These are phyloP conservation scores for Drosophila saltans DNA, from an alignment of 1,140 invertebrate species.

Conservation along the genomic window DNA sequence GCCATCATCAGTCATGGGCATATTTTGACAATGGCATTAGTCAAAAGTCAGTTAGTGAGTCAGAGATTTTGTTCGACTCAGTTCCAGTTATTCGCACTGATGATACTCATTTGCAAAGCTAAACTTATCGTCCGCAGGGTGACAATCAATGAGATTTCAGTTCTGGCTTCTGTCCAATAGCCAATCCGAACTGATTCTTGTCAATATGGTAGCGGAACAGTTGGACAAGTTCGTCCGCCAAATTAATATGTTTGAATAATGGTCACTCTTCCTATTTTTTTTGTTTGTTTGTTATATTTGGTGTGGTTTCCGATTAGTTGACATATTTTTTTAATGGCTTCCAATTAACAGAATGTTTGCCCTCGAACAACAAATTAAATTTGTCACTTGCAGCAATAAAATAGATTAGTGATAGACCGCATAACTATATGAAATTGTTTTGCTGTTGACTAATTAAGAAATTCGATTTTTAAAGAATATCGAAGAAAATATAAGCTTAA, in stretches of 20 bases:
- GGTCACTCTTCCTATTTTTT: background rate
- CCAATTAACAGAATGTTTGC: constrained; percentile 52
- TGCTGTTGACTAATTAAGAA: no score
- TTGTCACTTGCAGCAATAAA: constrained; percentile 60
- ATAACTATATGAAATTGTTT: no score
- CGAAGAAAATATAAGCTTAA: no score
- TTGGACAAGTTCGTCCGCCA: background rate
- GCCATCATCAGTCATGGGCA: constrained; percentile 73
- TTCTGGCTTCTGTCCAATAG: constrained; percentile 22
- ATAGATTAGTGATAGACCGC: background rate
- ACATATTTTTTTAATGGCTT: constrained; percentile 13
- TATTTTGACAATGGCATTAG: constrained; percentile 79
- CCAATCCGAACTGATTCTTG: constrained; percentile 26
- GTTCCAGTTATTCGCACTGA: constrained; percentile 16
- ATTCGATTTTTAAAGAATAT: no score
- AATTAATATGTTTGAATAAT: constrained; percentile 10
- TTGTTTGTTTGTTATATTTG: constrained; percentile 18
- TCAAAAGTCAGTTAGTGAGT: constrained; percentile 35
- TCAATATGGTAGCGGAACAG: constrained; percentile 10
- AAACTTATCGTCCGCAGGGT: constrained; percentile 55
- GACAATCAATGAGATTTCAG: constrained; percentile 62
- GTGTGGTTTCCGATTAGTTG: background rate
- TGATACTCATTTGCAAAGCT: constrained; percentile 66
- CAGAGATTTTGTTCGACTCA: background rate
- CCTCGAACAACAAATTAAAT: constrained; percentile 47